A percentile compares a stretch with the other conserved stretches of the same genome.
These are phyloP conservation scores for Sphecodes monilicornis DNA, from an alignment of 2,888 invertebrate species.

Conservation along the genomic window DNA sequence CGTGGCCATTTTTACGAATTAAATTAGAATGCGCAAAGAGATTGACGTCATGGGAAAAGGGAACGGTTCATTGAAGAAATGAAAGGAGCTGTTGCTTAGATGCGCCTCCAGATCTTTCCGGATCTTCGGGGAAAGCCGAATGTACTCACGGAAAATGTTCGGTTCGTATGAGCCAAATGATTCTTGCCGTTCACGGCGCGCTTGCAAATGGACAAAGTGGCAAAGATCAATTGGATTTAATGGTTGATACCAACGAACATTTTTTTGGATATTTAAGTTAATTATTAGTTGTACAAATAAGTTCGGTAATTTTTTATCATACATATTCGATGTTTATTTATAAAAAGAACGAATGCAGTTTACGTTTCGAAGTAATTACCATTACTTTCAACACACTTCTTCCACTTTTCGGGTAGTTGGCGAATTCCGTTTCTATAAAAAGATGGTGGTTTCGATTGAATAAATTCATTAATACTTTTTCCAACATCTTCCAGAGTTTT, in stretches of 20 bases:
- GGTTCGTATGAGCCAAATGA: not conserved
- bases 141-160: not conserved
- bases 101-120: conserved; percentile 6
- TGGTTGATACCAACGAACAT: not conserved
- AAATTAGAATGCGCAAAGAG: conserved; percentile 43
- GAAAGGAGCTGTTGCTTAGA: conserved; percentile 34
- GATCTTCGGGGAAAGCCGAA: conserved; percentile 18
- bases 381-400: no score
- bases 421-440: no score
- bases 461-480: no score
- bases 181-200: not conserved
- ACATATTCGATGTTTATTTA: no score
- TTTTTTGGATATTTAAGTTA: no score
- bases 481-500: no score
- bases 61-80: conserved; percentile 47
- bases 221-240: not conserved
- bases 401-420: no score
- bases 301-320: no score
- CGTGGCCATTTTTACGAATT: conserved; percentile 50
- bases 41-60: conserved; percentile 45
- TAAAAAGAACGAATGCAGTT: no score
- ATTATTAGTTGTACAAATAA: no score
- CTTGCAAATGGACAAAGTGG: not conserved
- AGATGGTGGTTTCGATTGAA: no score
- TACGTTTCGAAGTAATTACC: no score